Evolutionary conservation across 2,888 invertebrate species (phyloP).

Genomic region (Andrena praecox): DNA sequence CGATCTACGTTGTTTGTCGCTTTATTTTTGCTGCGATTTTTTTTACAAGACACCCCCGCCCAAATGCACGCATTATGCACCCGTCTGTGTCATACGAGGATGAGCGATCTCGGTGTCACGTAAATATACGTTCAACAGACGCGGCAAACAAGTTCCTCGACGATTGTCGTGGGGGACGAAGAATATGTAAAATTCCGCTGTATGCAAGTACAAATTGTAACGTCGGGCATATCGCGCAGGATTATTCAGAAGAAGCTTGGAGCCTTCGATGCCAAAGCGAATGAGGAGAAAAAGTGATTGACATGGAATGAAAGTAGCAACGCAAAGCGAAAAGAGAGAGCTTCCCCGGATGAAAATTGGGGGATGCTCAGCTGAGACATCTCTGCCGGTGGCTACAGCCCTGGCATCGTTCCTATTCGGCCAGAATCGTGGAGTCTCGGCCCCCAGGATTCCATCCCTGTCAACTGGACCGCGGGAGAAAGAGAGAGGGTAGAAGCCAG

Average conservation of each 20-base stretch:
- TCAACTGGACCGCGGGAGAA: constrained; percentile 75
- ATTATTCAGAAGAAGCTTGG: background rate
- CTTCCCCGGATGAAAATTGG: background rate
- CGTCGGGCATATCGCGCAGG: background rate
- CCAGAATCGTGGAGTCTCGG: constrained; percentile 75
- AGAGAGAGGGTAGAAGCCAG: constrained; percentile 70
- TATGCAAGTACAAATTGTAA: background rate
- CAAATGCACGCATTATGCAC: constrained; percentile 44
- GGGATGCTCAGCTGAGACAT: background rate
- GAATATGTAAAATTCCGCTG: background rate
- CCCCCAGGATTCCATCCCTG: constrained; percentile 63
- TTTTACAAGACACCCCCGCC: constrained; percentile 21
- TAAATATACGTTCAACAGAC: background rate
- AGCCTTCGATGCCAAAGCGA: background rate
- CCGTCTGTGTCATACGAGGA: background rate
- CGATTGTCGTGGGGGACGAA: background rate
- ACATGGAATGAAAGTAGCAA: background rate
- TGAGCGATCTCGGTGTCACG: constrained; percentile 6
- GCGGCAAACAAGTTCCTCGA: constrained; percentile 1
- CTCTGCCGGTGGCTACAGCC: constrained; percentile 66
- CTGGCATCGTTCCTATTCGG: constrained; percentile 76
- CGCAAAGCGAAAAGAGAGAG: background rate
- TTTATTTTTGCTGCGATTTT: constrained; percentile 17
- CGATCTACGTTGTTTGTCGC: background rate
- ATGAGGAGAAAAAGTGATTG: background rate